Conservation (phyloP, 64 coral and sea anemone genomes). For the Montipora capricornis region DNA sequence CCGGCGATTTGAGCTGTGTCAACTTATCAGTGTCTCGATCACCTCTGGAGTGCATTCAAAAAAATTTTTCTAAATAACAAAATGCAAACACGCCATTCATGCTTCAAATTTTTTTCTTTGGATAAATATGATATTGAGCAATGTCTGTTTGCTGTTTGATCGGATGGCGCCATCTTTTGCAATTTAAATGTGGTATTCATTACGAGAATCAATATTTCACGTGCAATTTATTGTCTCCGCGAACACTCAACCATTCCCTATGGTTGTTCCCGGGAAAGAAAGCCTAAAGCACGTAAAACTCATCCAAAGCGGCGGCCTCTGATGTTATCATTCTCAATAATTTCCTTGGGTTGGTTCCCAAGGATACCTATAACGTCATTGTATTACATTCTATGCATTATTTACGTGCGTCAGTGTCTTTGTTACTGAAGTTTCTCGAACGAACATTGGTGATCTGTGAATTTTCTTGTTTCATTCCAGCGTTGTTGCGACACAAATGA, state of each 20-base stretch:
- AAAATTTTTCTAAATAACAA: background rate
- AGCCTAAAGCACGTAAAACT: background rate
- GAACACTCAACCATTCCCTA: background rate
- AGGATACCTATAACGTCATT: constrained; percentile 25
- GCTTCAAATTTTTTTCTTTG: constrained; percentile 3
- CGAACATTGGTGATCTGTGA: background rate
- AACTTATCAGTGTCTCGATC: background rate
- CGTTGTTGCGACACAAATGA: background rate
- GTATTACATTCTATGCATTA: constrained; percentile 29
- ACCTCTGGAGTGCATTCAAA: background rate
- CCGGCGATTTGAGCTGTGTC: background rate
- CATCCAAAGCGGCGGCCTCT: background rate
- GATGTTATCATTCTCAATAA: no score
- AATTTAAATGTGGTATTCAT: background rate
- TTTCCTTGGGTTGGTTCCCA: constrained; percentile 54
- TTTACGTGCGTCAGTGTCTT: constrained; percentile 21
- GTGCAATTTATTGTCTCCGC: constrained; percentile 47
- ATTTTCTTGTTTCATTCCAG: constrained; percentile 18
- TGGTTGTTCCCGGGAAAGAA: constrained; percentile 36
- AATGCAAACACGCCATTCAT: constrained; percentile 29
- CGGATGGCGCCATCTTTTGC: constrained; percentile 10
- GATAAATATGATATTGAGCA: constrained; percentile 5
- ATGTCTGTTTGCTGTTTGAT: background rate
- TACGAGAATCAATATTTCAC: background rate
- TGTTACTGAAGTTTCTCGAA: constrained; percentile 19